Evolutionary conservation across 2,888 invertebrate genomes (phyloP).

Genomic region (Drosophila tanythrix): DNA sequence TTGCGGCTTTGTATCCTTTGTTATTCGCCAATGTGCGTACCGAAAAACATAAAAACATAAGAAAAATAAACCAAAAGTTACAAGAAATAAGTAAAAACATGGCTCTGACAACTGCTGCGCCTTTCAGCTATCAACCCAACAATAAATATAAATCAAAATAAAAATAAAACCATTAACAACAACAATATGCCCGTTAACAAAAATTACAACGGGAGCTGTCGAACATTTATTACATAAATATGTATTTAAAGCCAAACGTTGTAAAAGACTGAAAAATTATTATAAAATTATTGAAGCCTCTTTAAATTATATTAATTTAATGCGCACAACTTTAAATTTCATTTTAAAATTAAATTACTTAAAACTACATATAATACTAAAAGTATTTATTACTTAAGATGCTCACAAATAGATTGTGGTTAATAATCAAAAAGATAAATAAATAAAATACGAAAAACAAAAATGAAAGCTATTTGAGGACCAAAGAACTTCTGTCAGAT

Average conservation of each 20-base stretch:
- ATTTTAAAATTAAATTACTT: background rate
- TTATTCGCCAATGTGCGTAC: constrained; percentile 53
- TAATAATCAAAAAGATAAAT: background rate
- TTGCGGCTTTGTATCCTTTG: constrained; percentile 64
- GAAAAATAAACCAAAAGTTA: constrained; percentile 17
- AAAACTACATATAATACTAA: background rate
- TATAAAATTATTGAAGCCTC: background rate
- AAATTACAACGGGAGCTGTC: constrained; percentile 33
- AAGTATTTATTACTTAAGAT: background rate
- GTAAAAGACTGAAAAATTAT: background rate
- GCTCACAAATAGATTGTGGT: background rate
- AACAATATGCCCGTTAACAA: constrained; percentile 46
- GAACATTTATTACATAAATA: background rate
- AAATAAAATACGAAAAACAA: background rate
- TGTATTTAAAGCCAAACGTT: background rate
- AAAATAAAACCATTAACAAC: constrained; percentile 16
- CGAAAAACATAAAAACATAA: constrained; percentile 30
- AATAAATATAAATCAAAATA: background rate
- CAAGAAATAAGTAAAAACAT: constrained; percentile 43
- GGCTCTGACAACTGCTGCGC: constrained; percentile 41
- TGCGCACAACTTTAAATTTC: background rate
- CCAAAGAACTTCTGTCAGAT: background rate
- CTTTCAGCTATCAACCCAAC: constrained; percentile 38
- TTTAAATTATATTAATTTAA: background rate
- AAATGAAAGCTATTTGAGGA: background rate